Percentiles rank a stretch among this genome's conserved stretches.
These are phyloP conservation scores for Columbina picui DNA, from an alignment of 2,113 vertebrate species.

Conservation along the genomic window DNA sequence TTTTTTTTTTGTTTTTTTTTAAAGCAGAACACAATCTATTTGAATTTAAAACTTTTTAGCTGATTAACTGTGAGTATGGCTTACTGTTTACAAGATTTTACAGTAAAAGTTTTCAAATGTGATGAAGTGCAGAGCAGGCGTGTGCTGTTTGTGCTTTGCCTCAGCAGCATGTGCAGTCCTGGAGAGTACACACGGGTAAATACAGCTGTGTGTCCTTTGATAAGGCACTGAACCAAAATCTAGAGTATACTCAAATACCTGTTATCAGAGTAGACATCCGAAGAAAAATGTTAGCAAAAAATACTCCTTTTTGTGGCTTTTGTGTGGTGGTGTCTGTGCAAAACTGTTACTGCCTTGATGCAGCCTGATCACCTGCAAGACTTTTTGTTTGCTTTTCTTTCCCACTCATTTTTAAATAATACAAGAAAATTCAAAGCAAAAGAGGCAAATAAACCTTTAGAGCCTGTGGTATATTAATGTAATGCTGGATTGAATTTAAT, in stretches of 20 bases:
- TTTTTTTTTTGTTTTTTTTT: no score
- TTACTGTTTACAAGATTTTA: background rate
- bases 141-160: background rate
- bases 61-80: background rate
- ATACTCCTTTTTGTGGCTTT: accelerated
- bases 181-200: background rate
- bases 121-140: background rate
- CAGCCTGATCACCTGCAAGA: background rate
- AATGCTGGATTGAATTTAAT: background rate
- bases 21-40: background rate
- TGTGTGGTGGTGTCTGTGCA: accelerated
- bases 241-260: background rate
- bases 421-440: background rate
- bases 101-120: background rate
- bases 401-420: background rate
- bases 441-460: background rate
- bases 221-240: background rate
- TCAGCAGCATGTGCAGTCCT: accelerated
- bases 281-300: background rate
- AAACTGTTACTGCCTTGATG: background rate
- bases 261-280: background rate
- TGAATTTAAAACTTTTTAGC: background rate
- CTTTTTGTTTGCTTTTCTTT: background rate
- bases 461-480: background rate
- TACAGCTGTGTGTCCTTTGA: background rate